Conservation (phyloP, 2,797 vertebrate genomes). For the Numenius phaeopus region DNA sequence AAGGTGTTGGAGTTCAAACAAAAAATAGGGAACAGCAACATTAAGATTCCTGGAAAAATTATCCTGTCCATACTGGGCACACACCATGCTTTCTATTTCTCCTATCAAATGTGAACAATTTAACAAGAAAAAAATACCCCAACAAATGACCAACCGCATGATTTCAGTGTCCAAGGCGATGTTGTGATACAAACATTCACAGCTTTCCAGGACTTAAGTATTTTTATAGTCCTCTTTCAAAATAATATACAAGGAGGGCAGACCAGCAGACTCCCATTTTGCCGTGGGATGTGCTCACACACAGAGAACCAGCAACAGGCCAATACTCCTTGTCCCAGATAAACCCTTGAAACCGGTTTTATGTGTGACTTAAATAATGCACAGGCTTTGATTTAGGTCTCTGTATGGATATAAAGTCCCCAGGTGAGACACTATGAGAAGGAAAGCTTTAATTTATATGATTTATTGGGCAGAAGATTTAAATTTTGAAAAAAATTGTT, state of each 20-base stretch:
- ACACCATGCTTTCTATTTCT: not conserved
- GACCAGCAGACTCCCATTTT: not conserved
- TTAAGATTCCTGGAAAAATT: not conserved
- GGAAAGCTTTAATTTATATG: not conserved
- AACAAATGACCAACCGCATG: not conserved
- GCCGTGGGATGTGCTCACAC: not conserved
- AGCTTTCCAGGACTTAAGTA: not conserved
- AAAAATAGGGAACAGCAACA: fast-evolving
- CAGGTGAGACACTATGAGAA: not conserved
- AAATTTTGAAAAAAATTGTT: not conserved
- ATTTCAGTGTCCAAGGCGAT: not conserved
- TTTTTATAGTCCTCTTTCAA: not conserved
- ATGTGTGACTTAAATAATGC: not conserved
- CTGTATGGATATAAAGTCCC: not conserved
- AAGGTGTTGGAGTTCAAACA: not conserved
- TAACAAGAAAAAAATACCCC: not conserved
- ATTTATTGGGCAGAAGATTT: not conserved
- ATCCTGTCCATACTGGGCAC: not conserved
- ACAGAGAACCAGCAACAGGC: not conserved
- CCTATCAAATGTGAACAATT: not conserved
- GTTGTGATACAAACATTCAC: not conserved
- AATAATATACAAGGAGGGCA: not conserved
- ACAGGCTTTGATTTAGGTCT: not conserved
- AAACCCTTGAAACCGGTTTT: not conserved
- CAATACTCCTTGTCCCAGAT: not conserved